Conservation (phyloP, 92 coral and sea anemone genomes). For the Palythoa grandis region DNA sequence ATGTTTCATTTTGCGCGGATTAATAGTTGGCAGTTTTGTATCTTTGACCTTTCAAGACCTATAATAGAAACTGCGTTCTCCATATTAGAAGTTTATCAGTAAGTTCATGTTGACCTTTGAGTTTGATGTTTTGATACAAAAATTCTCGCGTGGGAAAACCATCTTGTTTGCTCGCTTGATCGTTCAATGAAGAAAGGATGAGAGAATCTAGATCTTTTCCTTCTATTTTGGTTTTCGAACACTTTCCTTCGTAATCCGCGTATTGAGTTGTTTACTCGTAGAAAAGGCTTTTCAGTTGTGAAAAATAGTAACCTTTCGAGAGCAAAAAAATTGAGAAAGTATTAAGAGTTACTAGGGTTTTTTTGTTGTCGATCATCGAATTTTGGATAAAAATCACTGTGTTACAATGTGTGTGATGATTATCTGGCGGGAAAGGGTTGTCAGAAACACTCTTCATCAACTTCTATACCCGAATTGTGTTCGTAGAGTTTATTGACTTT, state of each 20-base stretch:
- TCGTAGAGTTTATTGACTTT: too few species aligned
- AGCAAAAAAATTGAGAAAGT: too few species aligned
- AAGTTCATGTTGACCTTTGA: neutral
- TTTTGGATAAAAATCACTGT: too few species aligned
- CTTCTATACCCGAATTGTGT: too few species aligned
- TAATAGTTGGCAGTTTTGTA: neutral
- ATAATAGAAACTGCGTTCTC: neutral
- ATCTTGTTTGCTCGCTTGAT: neutral
- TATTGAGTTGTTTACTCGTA: neutral
- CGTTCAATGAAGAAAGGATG: neutral
- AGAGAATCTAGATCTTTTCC: neutral
- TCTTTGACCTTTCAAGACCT: neutral
- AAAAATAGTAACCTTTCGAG: too few species aligned
- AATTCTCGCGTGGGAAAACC: neutral
- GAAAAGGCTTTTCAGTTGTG: neutral
- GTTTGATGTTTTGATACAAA: neutral
- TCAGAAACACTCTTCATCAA: too few species aligned
- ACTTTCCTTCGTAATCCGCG: neutral
- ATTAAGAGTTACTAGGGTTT: too few species aligned
- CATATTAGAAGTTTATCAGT: slow-evolving; percentile 4
- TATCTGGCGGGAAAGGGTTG: too few species aligned
- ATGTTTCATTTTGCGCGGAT: neutral
- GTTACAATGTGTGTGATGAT: too few species aligned
- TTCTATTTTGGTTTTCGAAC: neutral
- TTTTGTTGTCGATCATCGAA: too few species aligned